phyloP scores from a whole-genome alignment of 2,797 vertebrate species.

The Gambelia wislizenii region DNA sequence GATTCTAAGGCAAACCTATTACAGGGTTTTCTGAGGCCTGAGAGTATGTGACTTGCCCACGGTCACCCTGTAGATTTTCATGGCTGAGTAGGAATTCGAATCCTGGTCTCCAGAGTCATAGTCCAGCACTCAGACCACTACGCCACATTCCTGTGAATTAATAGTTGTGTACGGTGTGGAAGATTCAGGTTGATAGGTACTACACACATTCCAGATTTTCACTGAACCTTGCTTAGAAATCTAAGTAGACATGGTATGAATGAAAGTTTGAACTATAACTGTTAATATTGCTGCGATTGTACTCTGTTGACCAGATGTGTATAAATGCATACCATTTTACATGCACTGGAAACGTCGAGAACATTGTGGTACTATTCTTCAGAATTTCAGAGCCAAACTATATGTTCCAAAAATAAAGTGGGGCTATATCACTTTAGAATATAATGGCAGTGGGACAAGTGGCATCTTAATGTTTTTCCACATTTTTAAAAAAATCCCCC shows the following conservation, averaged over 20 bases:
- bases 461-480: not conserved
- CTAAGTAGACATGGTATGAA: not conserved
- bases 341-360: constrained; percentile 1
- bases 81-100: too few relatives aligned
- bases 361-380: not conserved
- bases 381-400: not conserved
- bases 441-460: not conserved
- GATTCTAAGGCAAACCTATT: too few relatives aligned
- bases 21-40: too few relatives aligned
- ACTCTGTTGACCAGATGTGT: constrained; percentile 23
- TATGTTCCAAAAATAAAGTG: not conserved
- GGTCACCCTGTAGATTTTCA: too few relatives aligned
- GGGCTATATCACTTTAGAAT: not conserved
- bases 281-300: constrained; percentile 26
- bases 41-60: too few relatives aligned
- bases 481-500: not conserved
- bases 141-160: not conserved
- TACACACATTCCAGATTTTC: not conserved
- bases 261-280: not conserved
- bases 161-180: not conserved
- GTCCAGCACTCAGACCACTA: too few relatives aligned
- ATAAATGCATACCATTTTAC: constrained; percentile 11
- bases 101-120: too few relatives aligned
- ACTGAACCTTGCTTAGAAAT: not conserved
- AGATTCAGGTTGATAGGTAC: not conserved